phyloP scores from a whole-genome alignment of 2,888 invertebrate genomes.

The Cartodere bifasciata region DNA sequence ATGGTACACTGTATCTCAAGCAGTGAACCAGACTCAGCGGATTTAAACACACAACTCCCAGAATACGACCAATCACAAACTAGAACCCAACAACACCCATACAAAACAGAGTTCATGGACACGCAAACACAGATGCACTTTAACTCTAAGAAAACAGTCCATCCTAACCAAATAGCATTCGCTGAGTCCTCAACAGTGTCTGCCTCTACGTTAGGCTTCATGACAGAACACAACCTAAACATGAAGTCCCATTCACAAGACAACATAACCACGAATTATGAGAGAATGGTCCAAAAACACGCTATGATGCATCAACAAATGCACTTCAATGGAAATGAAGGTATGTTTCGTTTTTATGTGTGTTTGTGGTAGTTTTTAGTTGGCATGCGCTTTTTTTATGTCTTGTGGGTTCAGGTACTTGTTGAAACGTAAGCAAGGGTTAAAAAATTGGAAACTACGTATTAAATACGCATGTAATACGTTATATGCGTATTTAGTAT shows the following conservation, averaged over 20 bases:
- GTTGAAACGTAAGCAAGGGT: too few relatives aligned
- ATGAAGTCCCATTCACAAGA: slow-evolving; percentile 16
- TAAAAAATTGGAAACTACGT: too few relatives aligned
- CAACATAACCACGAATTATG: slow-evolving; percentile 30
- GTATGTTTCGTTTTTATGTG: slow-evolving; percentile 22
- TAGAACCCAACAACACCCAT: slow-evolving; percentile 15
- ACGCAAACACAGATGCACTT: slow-evolving; percentile 22
- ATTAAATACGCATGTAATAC: too few relatives aligned
- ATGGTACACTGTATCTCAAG: slow-evolving; percentile 84
- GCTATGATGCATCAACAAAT: slow-evolving; percentile 33
- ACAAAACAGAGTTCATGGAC: slow-evolving; percentile 27
- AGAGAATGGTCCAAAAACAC: slow-evolving; percentile 28
- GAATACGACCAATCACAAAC: slow-evolving; percentile 32
- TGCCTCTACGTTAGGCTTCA: slow-evolving; percentile 29
- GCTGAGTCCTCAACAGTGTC: slow-evolving; percentile 32
- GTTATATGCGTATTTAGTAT: too few relatives aligned
- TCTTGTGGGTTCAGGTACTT: too few relatives aligned
- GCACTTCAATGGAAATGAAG: slow-evolving; percentile 33
- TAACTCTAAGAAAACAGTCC: slow-evolving; percentile 24
- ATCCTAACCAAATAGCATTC: slow-evolving; percentile 28
- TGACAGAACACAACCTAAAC: slow-evolving; percentile 25
- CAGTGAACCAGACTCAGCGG: slow-evolving; percentile 64
- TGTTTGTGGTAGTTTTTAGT: too few relatives aligned
- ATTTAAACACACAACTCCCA: slow-evolving; percentile 26
- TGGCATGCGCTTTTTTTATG: too few relatives aligned